These are phyloP conservation scores for Lasioglossum figueresi DNA, from an alignment of 2,888 invertebrate species.

Conservation along the genomic window DNA sequence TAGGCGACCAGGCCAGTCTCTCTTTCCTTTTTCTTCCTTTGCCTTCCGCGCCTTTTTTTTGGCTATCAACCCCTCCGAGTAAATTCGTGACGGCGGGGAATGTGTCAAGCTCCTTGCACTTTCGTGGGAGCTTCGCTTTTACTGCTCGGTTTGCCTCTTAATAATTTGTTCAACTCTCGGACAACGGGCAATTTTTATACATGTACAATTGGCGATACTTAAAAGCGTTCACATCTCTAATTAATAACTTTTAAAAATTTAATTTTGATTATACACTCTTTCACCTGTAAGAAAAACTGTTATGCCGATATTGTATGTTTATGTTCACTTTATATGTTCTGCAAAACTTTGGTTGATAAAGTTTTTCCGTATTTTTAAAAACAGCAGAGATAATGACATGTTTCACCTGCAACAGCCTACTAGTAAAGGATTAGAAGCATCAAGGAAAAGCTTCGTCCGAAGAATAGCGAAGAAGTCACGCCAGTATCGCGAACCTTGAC, in stretches of 20 bases:
- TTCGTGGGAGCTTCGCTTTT: not conserved
- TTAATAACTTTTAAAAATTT: no score
- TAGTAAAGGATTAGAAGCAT: not conserved
- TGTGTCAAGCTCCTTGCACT: not conserved
- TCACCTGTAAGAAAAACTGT: no score
- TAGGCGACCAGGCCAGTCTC: constrained; percentile 42
- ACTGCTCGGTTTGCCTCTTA: not conserved
- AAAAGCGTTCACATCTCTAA: no score
- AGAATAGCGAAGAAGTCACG: not conserved
- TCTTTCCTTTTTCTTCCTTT: not conserved
- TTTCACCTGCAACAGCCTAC: no score
- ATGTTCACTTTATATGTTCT: no score
- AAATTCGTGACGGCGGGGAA: constrained; percentile 49
- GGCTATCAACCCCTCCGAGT: constrained; percentile 17
- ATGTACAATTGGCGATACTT: no score
- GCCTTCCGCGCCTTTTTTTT: not conserved
- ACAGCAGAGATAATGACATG: no score
- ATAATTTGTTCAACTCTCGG: not conserved
- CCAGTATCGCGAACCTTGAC: not conserved
- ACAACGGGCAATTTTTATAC: no score
- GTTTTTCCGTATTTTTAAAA: no score
- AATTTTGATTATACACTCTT: no score
- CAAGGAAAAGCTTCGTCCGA: not conserved
- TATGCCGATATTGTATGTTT: no score
- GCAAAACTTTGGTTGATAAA: no score